Percentiles rank a stretch among this genome's conserved stretches.
These are phyloP conservation scores for Chorisops tibialis DNA, from an alignment of 2,888 invertebrate species.

Conservation along the genomic window DNA sequence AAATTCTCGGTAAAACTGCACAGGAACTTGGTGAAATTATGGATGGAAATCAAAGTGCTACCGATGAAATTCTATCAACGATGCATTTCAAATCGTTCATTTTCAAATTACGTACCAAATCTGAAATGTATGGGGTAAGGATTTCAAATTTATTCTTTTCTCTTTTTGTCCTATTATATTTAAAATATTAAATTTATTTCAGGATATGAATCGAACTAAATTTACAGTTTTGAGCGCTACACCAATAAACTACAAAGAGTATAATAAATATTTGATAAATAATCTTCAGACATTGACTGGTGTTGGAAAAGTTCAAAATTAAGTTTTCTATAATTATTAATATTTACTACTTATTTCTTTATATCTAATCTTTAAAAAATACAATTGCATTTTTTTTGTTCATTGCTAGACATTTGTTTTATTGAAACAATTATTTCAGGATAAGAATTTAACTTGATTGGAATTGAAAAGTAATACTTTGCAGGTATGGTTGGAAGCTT, in stretches of 20 bases:
- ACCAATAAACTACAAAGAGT: slow-evolving; percentile 73
- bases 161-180: not conserved
- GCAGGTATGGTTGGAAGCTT: too few species aligned
- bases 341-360: too few species aligned
- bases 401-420: too few species aligned
- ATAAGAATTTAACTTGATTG: too few species aligned
- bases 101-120: slow-evolving; percentile 81
- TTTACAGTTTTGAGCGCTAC: slow-evolving; percentile 66
- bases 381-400: too few species aligned
- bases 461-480: too few species aligned
- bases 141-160: too few species aligned
- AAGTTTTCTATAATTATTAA: too few species aligned
- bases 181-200: slow-evolving; percentile 23
- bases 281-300: slow-evolving; percentile 66
- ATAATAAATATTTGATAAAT: slow-evolving; percentile 66
- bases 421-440: too few species aligned
- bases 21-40: slow-evolving; percentile 73
- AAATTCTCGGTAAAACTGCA: slow-evolving; percentile 66
- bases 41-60: slow-evolving; percentile 63
- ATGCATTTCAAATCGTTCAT: slow-evolving; percentile 76
- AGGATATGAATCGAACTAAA: slow-evolving; percentile 61
- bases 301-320: slow-evolving; percentile 46
- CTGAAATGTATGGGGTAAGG: slow-evolving; percentile 88
- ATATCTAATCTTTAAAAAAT: too few species aligned
- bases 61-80: slow-evolving; percentile 66